These are phyloP conservation scores for Egretta garzetta DNA, from an alignment of 2,113 vertebrate species.

Conservation along the genomic window DNA sequence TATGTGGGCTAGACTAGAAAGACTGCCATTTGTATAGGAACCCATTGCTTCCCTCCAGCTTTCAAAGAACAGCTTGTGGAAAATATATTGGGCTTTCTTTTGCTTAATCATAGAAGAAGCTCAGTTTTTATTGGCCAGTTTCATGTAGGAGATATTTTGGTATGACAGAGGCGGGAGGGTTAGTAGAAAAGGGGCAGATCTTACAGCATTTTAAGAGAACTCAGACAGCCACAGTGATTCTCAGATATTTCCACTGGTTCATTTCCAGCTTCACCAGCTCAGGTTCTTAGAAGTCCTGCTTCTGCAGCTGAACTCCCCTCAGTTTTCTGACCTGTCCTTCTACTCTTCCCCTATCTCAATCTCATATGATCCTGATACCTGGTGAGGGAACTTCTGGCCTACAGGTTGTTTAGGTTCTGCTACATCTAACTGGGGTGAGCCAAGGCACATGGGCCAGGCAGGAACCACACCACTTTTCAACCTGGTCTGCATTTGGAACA, in stretches of 20 bases:
- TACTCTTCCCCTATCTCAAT: not conserved
- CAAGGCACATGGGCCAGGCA: not conserved
- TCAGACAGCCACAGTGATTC: not conserved
- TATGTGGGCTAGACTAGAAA: not conserved
- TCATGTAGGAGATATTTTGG: not conserved
- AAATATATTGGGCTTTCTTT: not conserved
- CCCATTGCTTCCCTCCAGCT: not conserved
- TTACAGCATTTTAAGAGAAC: not conserved
- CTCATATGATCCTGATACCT: fast-evolving
- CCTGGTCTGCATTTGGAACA: not conserved
- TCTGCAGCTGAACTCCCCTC: not conserved
- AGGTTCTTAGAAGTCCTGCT: not conserved
- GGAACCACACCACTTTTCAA: not conserved
- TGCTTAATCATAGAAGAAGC: not conserved
- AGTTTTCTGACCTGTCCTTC: not conserved
- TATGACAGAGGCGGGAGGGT: not conserved
- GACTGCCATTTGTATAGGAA: not conserved
- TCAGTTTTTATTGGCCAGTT: not conserved
- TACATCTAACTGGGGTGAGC: not conserved
- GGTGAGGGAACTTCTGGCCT: not conserved
- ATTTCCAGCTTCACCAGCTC: not conserved
- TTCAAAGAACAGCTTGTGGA: not conserved
- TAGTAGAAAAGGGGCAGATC: not conserved
- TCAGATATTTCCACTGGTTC: not conserved
- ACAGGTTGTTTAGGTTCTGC: not conserved